These are phyloP conservation scores for Lasioglossum pauxillum DNA, from an alignment of 2,888 invertebrate genomes.

Conservation along the genomic window DNA sequence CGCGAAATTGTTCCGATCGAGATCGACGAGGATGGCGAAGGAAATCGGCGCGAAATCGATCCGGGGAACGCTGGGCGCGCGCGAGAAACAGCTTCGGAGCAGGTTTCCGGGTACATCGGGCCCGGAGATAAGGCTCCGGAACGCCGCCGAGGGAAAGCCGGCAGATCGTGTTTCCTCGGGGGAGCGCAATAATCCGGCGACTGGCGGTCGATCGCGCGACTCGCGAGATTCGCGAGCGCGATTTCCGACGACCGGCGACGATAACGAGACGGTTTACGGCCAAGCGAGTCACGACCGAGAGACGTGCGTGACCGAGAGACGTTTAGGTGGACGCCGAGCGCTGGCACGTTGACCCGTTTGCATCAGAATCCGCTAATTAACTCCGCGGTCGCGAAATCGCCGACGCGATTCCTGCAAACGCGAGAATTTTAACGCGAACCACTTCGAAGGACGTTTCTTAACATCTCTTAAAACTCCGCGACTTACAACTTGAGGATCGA, in stretches of 20 bases:
- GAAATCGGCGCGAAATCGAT: neutral
- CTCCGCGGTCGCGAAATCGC: neutral
- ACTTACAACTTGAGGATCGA: neutral
- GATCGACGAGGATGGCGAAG: neutral
- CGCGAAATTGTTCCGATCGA: neutral
- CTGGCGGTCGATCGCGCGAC: neutral
- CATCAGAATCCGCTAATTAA: conserved; percentile 29
- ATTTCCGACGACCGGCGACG: conserved; percentile 9
- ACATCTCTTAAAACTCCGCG: neutral
- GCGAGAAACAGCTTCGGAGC: neutral
- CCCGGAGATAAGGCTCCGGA: conserved; percentile 18
- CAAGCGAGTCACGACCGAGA: conserved; percentile 38
- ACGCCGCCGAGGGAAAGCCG: conserved; percentile 38
- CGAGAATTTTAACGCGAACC: neutral
- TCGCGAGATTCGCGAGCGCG: neutral
- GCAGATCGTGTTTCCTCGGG: conserved; percentile 27
- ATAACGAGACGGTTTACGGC: conserved; percentile 54
- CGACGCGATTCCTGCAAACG: neutral
- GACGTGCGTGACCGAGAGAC: conserved; percentile 37
- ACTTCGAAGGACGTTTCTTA: neutral
- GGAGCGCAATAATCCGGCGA: conserved; percentile 39
- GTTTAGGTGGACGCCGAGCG: conserved; percentile 1
- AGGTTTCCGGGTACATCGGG: conserved; percentile 31
- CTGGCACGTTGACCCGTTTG: conserved; percentile 37
- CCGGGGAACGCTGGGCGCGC: neutral